Base-by-base conservation (phyloP, 1,140 invertebrate species). In the Eubasilissa regina region DNA sequence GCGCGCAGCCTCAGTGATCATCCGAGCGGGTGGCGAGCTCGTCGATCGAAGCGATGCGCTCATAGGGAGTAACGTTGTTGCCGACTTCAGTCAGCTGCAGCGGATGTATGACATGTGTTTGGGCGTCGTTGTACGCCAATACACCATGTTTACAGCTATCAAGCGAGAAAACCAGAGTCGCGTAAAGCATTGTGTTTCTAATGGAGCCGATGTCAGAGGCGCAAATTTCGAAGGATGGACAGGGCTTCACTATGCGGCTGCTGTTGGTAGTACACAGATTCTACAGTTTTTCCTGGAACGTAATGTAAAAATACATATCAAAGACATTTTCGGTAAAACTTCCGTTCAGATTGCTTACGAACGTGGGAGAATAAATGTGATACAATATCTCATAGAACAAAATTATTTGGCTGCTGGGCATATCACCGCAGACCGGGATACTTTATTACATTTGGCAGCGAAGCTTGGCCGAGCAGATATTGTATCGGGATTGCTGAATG, bases 291-390 rank as follows among this genome's bases (percentile, higher is more conserved):
- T 58, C 55, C 17, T 58, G 9, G 9, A 8, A 0, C 17, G 0
- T 21, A 21, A 21, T 21, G 1, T 15, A 19, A 15, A 8, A 17
- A 19, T 58, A 12, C n/a, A 58, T 10, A 15, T 15, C 0, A n/a
- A 58, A 58, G 55, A 58, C 17, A 15, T 58, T 21, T 58, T 17
- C 21, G 17, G 55, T 15, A 58, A 21, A 58, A 58, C 55, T 58
- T 15, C 55, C 21, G 1, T 58, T 19, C 17, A 15, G 8, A 58
- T 58, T 58, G 55, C 55, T 58, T 58, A 15, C 19, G n/a, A 58
- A 17, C n/a, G 19, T n/a, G 19, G 7, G 53, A 58, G n/a, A 8
- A 58, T 58, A 19, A 21, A 58, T 15, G 9, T 58, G 7, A 21
- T 58, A n/a, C 1, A 58, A 58, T n/a, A 58, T 10, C 3, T 58